phyloP scores from a whole-genome alignment of 2,797 vertebrate species.

The Craterocephalus amniculus region DNA sequence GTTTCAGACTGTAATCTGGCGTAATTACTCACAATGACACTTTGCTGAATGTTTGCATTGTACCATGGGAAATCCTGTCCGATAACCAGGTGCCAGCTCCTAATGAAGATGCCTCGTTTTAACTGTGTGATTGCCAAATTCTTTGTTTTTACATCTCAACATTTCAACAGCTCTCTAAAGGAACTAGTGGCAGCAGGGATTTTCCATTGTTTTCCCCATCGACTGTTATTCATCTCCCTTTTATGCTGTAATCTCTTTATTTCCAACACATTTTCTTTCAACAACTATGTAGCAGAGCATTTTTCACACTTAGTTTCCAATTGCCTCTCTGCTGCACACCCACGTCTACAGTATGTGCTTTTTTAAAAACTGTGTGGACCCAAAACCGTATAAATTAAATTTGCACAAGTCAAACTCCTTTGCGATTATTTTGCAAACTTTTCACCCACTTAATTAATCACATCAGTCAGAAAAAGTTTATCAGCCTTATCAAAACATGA shows the following conservation, averaged over 20 bases:
- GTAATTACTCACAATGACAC: neutral
- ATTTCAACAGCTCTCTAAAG: slow-evolving; percentile 9
- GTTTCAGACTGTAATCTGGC: neutral
- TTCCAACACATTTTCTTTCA: slow-evolving; percentile 9
- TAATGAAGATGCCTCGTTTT: slow-evolving; percentile 16
- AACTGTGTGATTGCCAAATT: slow-evolving; percentile 1
- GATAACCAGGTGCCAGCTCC: neutral
- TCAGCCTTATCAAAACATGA: slow-evolving; percentile 59
- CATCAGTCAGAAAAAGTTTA: slow-evolving; percentile 69
- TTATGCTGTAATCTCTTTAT: slow-evolving; percentile 6
- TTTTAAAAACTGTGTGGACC: slow-evolving; percentile 30
- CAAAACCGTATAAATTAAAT: slow-evolving; percentile 62
- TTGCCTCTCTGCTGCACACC: slow-evolving; percentile 25
- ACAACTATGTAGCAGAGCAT: neutral
- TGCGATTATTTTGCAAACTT: slow-evolving; percentile 52
- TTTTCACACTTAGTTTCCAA: slow-evolving; percentile 2
- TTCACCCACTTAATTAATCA: slow-evolving; percentile 69
- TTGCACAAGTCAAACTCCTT: slow-evolving; percentile 41
- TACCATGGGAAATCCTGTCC: neutral
- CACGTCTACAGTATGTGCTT: slow-evolving; percentile 19
- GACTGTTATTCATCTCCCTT: neutral
- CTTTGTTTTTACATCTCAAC: slow-evolving; percentile 4
- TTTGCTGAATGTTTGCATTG: slow-evolving; percentile 2
- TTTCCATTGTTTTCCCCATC: slow-evolving; percentile 20
- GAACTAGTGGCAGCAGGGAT: no score